These are phyloP conservation scores for Myocastor coypus DNA, from an alignment of 2,113 vertebrate species.

Conservation along the genomic window DNA sequence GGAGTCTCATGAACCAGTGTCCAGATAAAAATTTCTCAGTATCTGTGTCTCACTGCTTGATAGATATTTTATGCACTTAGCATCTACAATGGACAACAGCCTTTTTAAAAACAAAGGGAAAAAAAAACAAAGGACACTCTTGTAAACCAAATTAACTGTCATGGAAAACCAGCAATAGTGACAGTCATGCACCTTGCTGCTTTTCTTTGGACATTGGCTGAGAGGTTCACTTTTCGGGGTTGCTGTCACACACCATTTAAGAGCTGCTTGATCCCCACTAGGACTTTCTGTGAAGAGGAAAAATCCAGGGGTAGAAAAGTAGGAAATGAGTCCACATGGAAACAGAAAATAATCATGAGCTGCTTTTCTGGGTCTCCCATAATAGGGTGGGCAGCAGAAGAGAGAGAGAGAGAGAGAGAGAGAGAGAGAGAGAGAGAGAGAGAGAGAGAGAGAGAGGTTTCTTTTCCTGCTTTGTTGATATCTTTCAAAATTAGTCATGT, in stretches of 20 bases:
- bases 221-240: background rate
- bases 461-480: background rate
- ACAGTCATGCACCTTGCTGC: background rate
- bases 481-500: background rate
- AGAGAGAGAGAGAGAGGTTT: background rate
- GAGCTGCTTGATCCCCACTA: background rate
- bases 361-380: background rate
- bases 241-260: background rate
- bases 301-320: background rate
- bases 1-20: background rate
- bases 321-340: background rate
- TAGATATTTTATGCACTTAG: background rate
- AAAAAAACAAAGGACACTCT: background rate
- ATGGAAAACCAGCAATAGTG: rapidly evolving
- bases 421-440: too few relatives aligned
- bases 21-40: background rate
- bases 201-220: background rate
- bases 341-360: background rate
- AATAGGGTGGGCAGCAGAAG: too few relatives aligned
- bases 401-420: too few relatives aligned
- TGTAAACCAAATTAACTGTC: background rate
- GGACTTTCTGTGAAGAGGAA: background rate
- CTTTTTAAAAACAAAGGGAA: background rate
- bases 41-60: background rate
- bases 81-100: background rate